A percentile compares a stretch with the other conserved stretches of the same genome.
Conservation (phyloP, 92 coral and sea anemone genomes). For the Phenganax stokvisi region DNA sequence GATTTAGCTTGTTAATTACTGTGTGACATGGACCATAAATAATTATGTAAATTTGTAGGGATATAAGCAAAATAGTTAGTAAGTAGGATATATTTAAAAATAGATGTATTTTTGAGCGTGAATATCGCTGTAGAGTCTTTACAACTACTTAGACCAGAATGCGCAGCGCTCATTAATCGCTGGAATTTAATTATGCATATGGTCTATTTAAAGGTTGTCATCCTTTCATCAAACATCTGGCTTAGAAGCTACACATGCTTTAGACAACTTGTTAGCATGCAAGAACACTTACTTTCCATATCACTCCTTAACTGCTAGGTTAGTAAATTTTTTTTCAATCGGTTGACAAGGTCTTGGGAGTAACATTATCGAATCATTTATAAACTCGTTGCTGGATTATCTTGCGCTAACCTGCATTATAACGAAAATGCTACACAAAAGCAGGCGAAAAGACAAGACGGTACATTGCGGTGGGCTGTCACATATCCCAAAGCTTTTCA, state of each 20-base stretch:
- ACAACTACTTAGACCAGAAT: too few species aligned
- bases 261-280: slow-evolving; percentile 39
- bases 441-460: slow-evolving; percentile 32
- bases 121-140: too few species aligned
- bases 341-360: background rate
- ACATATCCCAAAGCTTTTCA: slow-evolving; percentile 34
- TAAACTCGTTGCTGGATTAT: background rate
- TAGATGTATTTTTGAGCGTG: too few species aligned
- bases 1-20: too few species aligned
- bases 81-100: too few species aligned
- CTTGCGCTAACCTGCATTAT: slow-evolving; percentile 9
- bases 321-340: slow-evolving; percentile 5
- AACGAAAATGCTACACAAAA: slow-evolving; percentile 19
- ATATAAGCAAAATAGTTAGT: too few species aligned
- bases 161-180: too few species aligned
- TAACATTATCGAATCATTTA: background rate
- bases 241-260: slow-evolving; percentile 38
- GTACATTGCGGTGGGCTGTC: slow-evolving; percentile 14
- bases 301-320: slow-evolving; percentile 41
- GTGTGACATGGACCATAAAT: too few species aligned
- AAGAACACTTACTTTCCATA: slow-evolving; percentile 42
- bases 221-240: slow-evolving; percentile 44
- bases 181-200: too few species aligned
- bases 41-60: too few species aligned
- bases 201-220: too few species aligned